Conservation (phyloP, 2,797 vertebrate genomes). For the Arnoldichthys spilopterus region DNA sequence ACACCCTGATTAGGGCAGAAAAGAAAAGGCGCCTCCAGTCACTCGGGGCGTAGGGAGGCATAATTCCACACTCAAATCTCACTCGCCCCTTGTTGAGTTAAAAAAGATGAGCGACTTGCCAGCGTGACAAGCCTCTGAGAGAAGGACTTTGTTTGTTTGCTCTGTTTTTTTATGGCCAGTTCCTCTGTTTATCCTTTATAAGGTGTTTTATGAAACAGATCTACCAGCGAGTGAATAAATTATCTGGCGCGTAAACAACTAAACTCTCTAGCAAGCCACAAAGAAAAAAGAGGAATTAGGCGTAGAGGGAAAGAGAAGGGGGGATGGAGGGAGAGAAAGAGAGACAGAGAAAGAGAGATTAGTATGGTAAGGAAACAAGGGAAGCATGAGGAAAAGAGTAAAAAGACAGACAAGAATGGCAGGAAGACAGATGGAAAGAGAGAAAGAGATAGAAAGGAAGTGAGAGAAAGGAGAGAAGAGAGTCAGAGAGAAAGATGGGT, state of each 20-base stretch:
- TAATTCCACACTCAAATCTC: conserved; percentile 37
- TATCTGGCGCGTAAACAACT: conserved; percentile 48
- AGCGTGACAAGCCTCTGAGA: conserved; percentile 5
- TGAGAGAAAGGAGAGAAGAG: no score
- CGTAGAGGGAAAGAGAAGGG: not conserved
- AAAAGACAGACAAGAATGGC: not conserved
- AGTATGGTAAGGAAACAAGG: conserved; percentile 2
- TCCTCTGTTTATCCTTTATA: conserved; percentile 52
- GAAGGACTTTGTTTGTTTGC: conserved; percentile 40
- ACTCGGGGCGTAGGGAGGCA: not conserved
- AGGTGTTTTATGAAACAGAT: conserved; percentile 57
- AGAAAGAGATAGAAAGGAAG: not conserved
- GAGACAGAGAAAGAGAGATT: conserved; percentile 21
- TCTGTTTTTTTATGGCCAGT: conserved; percentile 35
- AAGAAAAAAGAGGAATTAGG: conserved; percentile 29
- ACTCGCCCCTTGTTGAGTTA: conserved; percentile 42
- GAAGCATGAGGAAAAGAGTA: conserved; percentile 14
- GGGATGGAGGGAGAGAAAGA: conserved; percentile 21
- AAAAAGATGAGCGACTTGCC: conserved; percentile 36
- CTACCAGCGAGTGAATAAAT: conserved; percentile 52
- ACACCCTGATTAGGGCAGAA: conserved; percentile 57
- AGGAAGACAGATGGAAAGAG: not conserved
- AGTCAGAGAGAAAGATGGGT: not conserved
- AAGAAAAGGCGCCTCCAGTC: conserved; percentile 17
- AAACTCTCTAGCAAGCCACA: conserved; percentile 5